Evolutionary conservation across 2,113 vertebrate genomes (phyloP), one percentile per base, ranked within the genome.

Genomic region (Hemibagrus wyckioides): DNA sequence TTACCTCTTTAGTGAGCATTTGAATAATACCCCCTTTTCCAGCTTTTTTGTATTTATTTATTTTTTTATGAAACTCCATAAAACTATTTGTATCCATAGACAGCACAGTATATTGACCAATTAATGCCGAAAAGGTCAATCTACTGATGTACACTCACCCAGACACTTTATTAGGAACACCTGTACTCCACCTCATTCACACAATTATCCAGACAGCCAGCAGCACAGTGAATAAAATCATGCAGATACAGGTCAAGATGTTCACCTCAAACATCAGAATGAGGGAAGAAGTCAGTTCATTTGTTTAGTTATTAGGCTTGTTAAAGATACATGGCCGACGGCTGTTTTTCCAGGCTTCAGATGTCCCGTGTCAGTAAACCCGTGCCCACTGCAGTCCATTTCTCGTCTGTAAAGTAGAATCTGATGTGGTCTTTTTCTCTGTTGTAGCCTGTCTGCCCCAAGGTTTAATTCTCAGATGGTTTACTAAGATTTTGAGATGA

Each of bases 21-120:
- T 80, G 8, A 54, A 71, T 88, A 89, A 88, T 79, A 80, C 84
- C 90, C 82, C 90, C 91, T 14, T 54, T 44, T 79, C 54, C 15
- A 3, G 5, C 25, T 57, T 36, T 1, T n/a, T 50, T 25, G n/a
- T n/a, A n/a, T n/a, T n/a, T n/a, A n/a, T n/a, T n/a, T n/a, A n/a
- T n/a, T n/a, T n/a, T n/a, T n/a, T 77, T 33, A 2, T 48, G 44
- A 48, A 48, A 41, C 56, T 28, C 6, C 13, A 44, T 30, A 6
- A 33, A 28, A 17, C 36, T 82, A 1, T 63, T 63, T 48, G 14
- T 63, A n/a, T 48, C 2, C 14, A 50, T 30, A 19, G 13, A n/a
- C 44, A 8, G 10, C 10, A 75, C 14, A 4, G 39, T 82, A 48
- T 82, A 19, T 61, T 39, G 23, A 28, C 36, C 17, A 41, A 39